Evolutionary conservation across 2,888 invertebrate species (phyloP).

Genomic region (Spisula solida): DNA sequence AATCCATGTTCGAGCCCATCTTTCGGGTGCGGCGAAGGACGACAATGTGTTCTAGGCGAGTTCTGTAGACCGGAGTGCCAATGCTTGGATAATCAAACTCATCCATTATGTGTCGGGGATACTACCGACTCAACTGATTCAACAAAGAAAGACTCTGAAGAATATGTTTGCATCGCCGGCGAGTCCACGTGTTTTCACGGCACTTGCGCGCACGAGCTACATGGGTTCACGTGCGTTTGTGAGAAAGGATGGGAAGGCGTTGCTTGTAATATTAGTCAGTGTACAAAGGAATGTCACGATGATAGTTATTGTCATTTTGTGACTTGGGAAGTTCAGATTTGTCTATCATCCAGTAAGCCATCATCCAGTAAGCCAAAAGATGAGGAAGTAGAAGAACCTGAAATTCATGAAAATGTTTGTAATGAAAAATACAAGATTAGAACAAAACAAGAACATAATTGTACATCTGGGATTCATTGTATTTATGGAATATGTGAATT

Average conservation of each 20-base stretch:
- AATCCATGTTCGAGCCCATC: conserved; percentile 50
- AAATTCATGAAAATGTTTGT: conserved; percentile 26
- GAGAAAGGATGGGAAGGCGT: conserved; percentile 45
- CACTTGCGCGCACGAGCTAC: conserved; percentile 1
- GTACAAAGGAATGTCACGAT: conserved; percentile 34
- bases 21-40: conserved; percentile 45
- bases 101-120: conserved; percentile 31
- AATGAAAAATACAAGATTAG: not conserved
- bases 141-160: not conserved
- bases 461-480: conserved; percentile 37
- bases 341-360: conserved; percentile 4
- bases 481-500: conserved; percentile 35
- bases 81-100: conserved; percentile 49
- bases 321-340: conserved; percentile 28
- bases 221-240: conserved; percentile 21
- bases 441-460: conserved; percentile 25
- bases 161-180: not conserved
- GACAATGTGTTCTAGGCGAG: conserved; percentile 44
- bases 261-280: conserved; percentile 35
- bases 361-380: not conserved
- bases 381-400: not conserved
- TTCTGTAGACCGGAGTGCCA: conserved; percentile 52
- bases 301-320: conserved; percentile 50
- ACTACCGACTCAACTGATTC: conserved; percentile 1
- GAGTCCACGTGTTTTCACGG: conserved; percentile 40